Evolutionary conservation across 2,797 vertebrate genomes (phyloP).

Genomic region (Crypturellus tataupa): DNA sequence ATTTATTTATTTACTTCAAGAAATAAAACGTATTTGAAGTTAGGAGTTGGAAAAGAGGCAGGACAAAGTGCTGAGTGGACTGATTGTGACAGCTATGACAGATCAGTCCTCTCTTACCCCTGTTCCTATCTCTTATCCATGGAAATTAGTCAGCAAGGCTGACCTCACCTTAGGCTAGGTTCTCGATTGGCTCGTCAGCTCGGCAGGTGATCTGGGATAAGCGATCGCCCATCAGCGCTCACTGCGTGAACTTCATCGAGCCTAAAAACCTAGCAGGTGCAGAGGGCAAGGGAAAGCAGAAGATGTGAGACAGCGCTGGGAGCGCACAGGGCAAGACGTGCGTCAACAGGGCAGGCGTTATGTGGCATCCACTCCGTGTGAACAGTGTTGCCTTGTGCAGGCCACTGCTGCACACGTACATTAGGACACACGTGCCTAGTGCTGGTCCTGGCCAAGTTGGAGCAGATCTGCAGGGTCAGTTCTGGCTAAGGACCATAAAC

Average conservation of each 20-base stretch:
- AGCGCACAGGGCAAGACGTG: neutral
- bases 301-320: neutral
- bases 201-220: neutral
- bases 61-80: neutral
- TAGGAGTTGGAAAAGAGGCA: neutral
- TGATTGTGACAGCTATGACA: neutral
- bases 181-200: neutral
- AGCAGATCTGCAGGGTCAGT: constrained; percentile 17
- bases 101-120: neutral
- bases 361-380: neutral
- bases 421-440: neutral
- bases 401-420: neutral
- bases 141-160: neutral
- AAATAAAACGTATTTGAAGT: neutral
- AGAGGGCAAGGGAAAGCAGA: neutral
- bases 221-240: neutral
- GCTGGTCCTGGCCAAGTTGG: constrained; percentile 18
- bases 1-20: neutral
- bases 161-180: neutral
- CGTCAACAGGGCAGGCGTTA: neutral
- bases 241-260: neutral
- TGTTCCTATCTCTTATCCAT: neutral
- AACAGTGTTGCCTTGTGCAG: neutral
- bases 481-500: constrained; percentile 18
- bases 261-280: neutral